Evolutionary conservation across 2,113 vertebrate genomes (phyloP).

Genomic region (Ammodytes marinus): DNA sequence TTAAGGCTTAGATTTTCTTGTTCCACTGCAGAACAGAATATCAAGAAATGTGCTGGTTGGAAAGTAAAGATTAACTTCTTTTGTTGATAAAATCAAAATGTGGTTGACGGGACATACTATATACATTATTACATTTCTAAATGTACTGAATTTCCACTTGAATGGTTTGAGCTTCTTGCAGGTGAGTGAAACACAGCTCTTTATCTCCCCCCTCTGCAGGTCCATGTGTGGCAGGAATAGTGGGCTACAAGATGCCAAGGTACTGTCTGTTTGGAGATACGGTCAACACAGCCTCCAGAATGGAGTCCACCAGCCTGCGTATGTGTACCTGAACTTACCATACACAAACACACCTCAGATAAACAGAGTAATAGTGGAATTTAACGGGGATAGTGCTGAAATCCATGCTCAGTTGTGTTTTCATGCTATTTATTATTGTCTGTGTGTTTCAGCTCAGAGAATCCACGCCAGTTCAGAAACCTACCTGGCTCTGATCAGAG

Average conservation of each 20-base stretch:
- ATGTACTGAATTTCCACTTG: too few relatives aligned
- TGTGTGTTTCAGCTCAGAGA: slow-evolving; percentile 86
- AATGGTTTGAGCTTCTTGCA: not conserved
- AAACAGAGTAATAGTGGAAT: too few relatives aligned
- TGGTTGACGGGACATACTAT: too few relatives aligned
- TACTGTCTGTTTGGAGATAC: slow-evolving; percentile 89
- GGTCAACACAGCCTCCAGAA: slow-evolving; percentile 85
- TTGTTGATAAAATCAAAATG: too few relatives aligned
- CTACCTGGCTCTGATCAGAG: slow-evolving; percentile 86
- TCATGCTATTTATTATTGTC: not conserved
- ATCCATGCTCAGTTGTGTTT: not conserved
- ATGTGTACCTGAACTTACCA: slow-evolving; percentile 13
- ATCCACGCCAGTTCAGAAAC: slow-evolving; percentile 91
- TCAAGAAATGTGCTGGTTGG: too few relatives aligned
- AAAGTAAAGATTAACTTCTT: too few relatives aligned
- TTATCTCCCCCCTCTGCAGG: slow-evolving; percentile 33
- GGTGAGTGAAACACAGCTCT: slow-evolving; percentile 2
- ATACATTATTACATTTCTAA: too few relatives aligned
- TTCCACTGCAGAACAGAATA: too few relatives aligned
- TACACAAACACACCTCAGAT: not conserved
- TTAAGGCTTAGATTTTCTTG: too few relatives aligned
- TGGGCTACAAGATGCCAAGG: slow-evolving; percentile 87
- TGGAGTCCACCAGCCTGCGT: slow-evolving; percentile 85
- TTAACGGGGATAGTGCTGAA: not conserved
- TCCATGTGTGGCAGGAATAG: slow-evolving; percentile 84